A percentile compares a stretch with the other conserved stretches of the same genome.
Evolutionary conservation across 1,140 invertebrate species (phyloP).

Genomic region (Drosophila nannoptera): DNA sequence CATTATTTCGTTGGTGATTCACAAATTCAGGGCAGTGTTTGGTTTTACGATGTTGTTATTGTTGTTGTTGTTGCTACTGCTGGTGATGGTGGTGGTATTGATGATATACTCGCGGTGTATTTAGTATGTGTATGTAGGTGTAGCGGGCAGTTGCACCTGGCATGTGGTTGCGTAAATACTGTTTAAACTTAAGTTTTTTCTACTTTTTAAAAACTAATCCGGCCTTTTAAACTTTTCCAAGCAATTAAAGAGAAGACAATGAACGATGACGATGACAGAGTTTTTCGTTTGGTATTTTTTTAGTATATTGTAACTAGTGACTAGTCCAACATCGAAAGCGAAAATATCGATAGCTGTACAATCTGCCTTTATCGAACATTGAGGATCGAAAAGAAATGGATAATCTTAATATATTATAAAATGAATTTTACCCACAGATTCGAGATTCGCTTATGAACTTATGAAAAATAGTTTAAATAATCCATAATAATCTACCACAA

Average conservation of each 20-base stretch:
- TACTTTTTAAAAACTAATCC: slow-evolving; percentile 18
- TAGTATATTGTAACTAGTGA: slow-evolving; percentile 1
- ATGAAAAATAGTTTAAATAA: too few species aligned
- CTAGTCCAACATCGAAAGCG: not conserved
- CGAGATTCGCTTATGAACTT: too few species aligned
- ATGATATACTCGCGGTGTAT: slow-evolving; percentile 10
- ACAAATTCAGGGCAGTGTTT: slow-evolving; percentile 63
- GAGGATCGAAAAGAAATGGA: not conserved
- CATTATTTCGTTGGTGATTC: slow-evolving; percentile 68
- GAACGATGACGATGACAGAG: slow-evolving; percentile 43
- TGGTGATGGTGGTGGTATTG: not conserved
- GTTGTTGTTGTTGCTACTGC: slow-evolving; percentile 1
- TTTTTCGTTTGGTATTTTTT: slow-evolving; percentile 29
- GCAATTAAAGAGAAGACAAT: slow-evolving; percentile 42
- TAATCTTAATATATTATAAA: too few species aligned
- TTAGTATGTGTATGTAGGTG: slow-evolving; percentile 4
- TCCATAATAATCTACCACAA: too few species aligned
- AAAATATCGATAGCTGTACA: too few species aligned
- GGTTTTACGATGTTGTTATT: slow-evolving; percentile 29
- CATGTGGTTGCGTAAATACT: not conserved
- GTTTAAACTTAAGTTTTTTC: slow-evolving; percentile 12
- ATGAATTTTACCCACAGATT: too few species aligned
- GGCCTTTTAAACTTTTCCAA: slow-evolving; percentile 41
- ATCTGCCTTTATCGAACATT: not conserved
- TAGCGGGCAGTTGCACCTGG: slow-evolving; percentile 3